phyloP scores from a whole-genome alignment of 2,113 vertebrate species.

The Psephotus haematonotus region DNA sequence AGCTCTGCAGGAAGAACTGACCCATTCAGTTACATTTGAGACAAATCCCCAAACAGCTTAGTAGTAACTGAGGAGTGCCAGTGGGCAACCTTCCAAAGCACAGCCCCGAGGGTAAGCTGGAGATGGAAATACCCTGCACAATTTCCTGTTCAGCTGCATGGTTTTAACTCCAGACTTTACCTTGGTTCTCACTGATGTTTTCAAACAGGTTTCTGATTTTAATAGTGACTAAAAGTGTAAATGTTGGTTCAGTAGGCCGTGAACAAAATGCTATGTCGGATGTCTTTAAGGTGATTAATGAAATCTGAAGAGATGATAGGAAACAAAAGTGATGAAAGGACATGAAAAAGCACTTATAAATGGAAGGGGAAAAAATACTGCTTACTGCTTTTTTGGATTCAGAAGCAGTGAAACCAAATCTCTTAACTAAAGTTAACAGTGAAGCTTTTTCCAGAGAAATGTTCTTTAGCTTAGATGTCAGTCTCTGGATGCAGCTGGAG shows the following conservation, averaged over 20 bases:
- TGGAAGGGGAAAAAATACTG: background rate
- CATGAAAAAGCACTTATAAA: background rate
- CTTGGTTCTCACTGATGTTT: background rate
- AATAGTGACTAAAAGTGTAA: background rate
- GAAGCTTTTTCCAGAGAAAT: background rate
- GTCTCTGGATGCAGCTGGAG: background rate
- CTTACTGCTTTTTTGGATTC: background rate
- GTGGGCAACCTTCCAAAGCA: background rate
- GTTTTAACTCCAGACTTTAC: background rate
- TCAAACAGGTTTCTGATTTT: background rate
- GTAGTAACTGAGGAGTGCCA: background rate
- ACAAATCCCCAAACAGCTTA: background rate
- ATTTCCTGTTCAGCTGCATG: background rate
- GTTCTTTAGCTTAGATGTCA: background rate
- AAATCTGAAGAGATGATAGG: background rate
- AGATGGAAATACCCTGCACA: background rate
- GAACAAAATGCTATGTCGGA: fast-evolving
- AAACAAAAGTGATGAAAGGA: background rate
- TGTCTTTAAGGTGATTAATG: background rate
- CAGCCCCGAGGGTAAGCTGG: background rate
- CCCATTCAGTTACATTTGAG: background rate
- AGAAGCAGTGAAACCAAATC: background rate
- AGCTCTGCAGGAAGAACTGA: background rate
- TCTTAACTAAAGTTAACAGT: background rate
- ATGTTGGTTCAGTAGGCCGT: background rate